These are phyloP conservation scores for Pteropus rufus DNA, from an alignment of 2,797 vertebrate genomes.

Conservation along the genomic window DNA sequence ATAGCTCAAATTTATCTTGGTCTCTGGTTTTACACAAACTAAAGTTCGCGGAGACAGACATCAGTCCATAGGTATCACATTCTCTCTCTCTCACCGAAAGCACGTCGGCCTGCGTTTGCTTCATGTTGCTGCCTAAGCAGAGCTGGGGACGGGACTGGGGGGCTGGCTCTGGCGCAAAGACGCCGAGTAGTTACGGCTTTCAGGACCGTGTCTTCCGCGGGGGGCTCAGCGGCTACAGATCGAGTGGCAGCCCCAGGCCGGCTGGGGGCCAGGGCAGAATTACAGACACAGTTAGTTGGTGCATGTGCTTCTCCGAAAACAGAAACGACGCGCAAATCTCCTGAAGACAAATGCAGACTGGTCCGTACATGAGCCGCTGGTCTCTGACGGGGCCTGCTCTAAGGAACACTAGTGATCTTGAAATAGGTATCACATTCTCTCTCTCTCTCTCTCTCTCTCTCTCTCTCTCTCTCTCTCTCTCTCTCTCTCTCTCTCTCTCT, in stretches of 20 bases:
- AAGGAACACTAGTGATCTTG: neutral
- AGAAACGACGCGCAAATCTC: accelerated
- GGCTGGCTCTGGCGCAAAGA: neutral
- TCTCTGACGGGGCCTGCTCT: neutral
- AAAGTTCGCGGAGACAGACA: neutral
- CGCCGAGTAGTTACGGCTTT: accelerated
- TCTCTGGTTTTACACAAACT: neutral
- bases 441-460: neutral
- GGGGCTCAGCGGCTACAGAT: neutral
- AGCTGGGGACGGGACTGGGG: accelerated
- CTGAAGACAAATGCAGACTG: neutral
- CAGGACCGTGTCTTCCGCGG: accelerated
- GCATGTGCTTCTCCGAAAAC: neutral
- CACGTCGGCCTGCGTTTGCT: neutral
- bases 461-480: neutral
- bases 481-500: neutral
- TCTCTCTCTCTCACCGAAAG: no score
- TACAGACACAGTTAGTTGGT: neutral
- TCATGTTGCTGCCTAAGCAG: neutral
- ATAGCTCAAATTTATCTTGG: neutral
- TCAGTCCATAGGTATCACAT: neutral
- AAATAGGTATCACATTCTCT: no score
- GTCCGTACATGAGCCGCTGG: no score
- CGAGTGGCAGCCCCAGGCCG: neutral
- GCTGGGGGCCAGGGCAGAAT: no score